phyloP scores from a whole-genome alignment of 2,888 invertebrate genomes.

The Neria commutata region DNA sequence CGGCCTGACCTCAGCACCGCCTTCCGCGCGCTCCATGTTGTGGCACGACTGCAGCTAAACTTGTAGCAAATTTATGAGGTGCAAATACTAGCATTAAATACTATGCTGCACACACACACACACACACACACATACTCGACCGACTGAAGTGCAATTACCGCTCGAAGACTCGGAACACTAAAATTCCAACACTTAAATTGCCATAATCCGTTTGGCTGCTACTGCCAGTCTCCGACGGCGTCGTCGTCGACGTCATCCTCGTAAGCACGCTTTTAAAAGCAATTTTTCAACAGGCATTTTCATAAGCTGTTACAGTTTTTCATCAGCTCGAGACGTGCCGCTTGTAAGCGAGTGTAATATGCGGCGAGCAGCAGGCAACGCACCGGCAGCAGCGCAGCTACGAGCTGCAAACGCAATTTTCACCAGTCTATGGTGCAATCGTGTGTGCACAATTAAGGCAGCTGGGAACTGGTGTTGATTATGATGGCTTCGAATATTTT shows the following conservation, averaged over 20 bases:
- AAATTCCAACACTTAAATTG: too few species aligned
- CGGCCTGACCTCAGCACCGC: too few species aligned
- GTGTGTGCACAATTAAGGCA: constrained; percentile 1
- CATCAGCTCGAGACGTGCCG: neutral
- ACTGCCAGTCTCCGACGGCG: too few species aligned
- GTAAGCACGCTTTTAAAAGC: neutral
- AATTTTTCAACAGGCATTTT: neutral
- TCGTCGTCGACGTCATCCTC: too few species aligned
- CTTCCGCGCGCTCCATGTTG: neutral
- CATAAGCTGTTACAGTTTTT: neutral
- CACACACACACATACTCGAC: too few species aligned
- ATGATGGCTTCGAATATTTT: neutral
- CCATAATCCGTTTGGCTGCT: neutral
- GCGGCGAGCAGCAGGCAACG: neutral
- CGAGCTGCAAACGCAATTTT: too few species aligned
- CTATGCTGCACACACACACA: too few species aligned
- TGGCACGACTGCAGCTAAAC: too few species aligned
- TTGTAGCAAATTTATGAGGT: neutral
- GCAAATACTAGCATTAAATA: neutral
- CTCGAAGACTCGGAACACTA: too few species aligned
- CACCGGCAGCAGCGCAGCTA: neutral
- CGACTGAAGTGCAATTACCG: too few species aligned
- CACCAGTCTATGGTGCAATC: neutral
- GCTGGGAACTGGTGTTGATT: neutral
- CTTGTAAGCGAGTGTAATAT: neutral